Base-by-base conservation (phyloP, 1,140 invertebrate species). In the Dufourea novaeangliae region DNA sequence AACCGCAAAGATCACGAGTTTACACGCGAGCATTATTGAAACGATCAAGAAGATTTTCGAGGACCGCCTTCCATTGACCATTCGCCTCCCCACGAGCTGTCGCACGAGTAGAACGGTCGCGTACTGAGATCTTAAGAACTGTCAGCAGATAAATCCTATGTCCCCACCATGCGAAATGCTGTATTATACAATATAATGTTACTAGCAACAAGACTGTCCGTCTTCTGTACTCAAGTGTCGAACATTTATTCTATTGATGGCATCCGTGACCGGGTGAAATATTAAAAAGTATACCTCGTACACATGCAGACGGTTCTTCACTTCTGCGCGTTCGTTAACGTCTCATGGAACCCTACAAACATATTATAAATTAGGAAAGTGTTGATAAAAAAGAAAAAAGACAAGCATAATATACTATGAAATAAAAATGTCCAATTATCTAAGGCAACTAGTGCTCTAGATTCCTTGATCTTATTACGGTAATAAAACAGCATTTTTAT, bases 131-230 rank as follows among this genome's bases (percentile, higher is more conserved):
- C 34, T 41, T 52, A 52, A 50, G 17, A 71, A 73, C 39, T 76
- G 59, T 57, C 17, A 61, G 25, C 46, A 82, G 52, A 79, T 79
- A 73, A 82, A 59, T 76, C 46, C 56, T 52, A 29, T 22, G 57
- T 82, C 79, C 84, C 84, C 83, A 85, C 84, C 66, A 81, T 67
- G 44, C 25, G 6, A 34, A 80, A 72, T 68, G 11, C 41, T 25
- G 62, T 57, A 69, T 76, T 69, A 69, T 76, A 32, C 25, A 25
- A 74, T 34, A 76, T 29, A 77, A 54, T 71, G 68, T 76, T 76
- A 59, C 32, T 69, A 61, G 14, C n/a, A 61, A 50, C 14, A 76
- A 50, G 1, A 39, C 8, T 39, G 34, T n/a, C n/a, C n/a, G n/a
- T 46, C 14, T 57, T 59, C 14, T 68, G 14, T 37, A 46, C 2